Evolutionary conservation across 2,113 vertebrate species (phyloP).

Genomic region (Isurus oxyrinchus): DNA sequence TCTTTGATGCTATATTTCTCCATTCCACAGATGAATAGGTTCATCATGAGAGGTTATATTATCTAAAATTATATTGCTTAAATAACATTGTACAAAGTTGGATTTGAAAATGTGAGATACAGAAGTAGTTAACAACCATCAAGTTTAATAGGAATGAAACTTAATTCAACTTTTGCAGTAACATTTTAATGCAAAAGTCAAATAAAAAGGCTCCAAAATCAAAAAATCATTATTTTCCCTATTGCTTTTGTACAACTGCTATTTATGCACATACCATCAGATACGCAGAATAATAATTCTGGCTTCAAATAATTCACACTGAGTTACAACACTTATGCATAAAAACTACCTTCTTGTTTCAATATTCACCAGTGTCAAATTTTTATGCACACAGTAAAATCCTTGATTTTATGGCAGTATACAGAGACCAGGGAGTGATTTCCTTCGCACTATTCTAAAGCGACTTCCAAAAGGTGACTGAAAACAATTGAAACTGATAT

Average conservation of each 20-base stretch:
- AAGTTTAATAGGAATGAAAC: neutral
- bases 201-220: neutral
- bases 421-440: neutral
- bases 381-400: neutral
- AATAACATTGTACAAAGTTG: neutral
- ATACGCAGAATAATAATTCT: neutral
- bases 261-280: neutral
- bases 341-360: neutral
- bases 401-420: neutral
- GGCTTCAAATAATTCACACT: neutral
- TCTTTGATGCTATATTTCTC: neutral
- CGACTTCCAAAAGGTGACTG: neutral
- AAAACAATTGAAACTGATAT: neutral
- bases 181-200: neutral
- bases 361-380: neutral
- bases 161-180: neutral
- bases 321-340: neutral
- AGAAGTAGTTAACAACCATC: neutral
- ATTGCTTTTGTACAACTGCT: neutral
- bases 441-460: neutral
- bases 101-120: neutral
- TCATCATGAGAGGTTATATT: neutral
- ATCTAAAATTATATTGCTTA: neutral
- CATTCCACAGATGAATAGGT: neutral
- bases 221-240: neutral